phyloP scores from a whole-genome alignment of 2,888 invertebrate species.

The Sesamia inferens region DNA sequence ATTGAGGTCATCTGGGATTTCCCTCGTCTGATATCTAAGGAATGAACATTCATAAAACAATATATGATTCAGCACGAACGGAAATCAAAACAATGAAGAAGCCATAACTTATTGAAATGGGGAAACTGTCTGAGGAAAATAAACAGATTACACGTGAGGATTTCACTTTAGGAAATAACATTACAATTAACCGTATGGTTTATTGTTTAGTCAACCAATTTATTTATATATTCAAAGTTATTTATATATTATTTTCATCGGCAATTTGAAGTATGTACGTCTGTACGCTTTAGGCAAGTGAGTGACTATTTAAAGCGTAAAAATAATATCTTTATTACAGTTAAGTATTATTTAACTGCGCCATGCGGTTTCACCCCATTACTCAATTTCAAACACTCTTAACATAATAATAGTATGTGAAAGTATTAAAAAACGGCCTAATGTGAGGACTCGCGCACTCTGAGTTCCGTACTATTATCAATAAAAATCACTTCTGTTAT shows the following conservation, averaged over 20 bases:
- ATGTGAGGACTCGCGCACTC: no score
- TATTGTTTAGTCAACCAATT: no score
- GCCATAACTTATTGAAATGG: background rate
- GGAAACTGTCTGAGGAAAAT: conserved; percentile 1
- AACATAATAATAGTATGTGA: no score
- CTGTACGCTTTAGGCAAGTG: background rate
- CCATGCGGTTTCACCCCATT: no score
- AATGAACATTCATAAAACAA: background rate
- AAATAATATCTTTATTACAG: background rate
- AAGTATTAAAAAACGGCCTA: no score
- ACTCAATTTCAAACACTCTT: no score
- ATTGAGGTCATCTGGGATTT: conserved; percentile 15
- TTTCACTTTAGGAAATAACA: background rate
- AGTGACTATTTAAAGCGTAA: background rate
- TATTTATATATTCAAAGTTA: background rate
- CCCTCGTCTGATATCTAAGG: background rate
- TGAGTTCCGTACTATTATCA: no score
- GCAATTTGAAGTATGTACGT: background rate
- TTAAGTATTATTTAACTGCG: no score
- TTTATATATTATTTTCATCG: background rate
- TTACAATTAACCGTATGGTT: no score
- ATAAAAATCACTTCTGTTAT: no score
- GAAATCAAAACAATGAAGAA: background rate
- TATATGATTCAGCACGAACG: conserved; percentile 11
- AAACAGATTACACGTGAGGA: background rate